Percentiles rank a stretch among this genome's conserved stretches.
These are phyloP conservation scores for Podiceps cristatus DNA, from an alignment of 2,113 vertebrate genomes.

Conservation along the genomic window DNA sequence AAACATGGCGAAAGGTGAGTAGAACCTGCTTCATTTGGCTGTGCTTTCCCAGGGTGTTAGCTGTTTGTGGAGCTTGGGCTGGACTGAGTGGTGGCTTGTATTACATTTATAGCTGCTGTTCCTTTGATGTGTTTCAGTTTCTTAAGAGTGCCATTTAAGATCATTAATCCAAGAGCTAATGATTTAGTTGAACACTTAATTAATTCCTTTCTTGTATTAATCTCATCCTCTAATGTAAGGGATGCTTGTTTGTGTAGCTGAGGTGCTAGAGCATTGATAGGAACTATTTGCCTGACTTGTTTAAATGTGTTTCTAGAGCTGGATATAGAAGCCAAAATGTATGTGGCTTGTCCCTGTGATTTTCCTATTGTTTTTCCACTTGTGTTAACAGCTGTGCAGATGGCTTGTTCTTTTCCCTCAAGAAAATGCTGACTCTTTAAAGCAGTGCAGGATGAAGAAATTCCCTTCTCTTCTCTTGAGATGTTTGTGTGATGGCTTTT, in stretches of 20 bases:
- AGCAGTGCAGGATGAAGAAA: not conserved
- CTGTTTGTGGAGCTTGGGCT: not conserved
- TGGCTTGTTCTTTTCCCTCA: not conserved
- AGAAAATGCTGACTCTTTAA: not conserved
- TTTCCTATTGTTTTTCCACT: constrained; percentile 14
- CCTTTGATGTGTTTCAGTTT: not conserved
- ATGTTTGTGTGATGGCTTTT: not conserved
- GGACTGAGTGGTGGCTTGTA: not conserved
- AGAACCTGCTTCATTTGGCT: not conserved
- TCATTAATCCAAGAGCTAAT: not conserved
- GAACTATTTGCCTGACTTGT: not conserved
- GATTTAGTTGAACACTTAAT: not conserved
- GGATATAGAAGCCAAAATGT: not conserved
- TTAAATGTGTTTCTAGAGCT: not conserved
- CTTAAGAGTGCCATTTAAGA: not conserved
- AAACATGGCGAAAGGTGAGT: not conserved
- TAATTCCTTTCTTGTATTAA: not conserved
- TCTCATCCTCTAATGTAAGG: not conserved
- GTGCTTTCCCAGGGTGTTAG: not conserved
- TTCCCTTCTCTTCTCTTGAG: not conserved
- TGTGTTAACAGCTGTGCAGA: not conserved
- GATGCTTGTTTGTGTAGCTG: not conserved
- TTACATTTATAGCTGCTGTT: not conserved
- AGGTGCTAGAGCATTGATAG: not conserved
- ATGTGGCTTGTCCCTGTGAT: not conserved